These are phyloP conservation scores for Enteromius fasciolatus DNA, from an alignment of 2,797 vertebrate species.

Conservation along the genomic window DNA sequence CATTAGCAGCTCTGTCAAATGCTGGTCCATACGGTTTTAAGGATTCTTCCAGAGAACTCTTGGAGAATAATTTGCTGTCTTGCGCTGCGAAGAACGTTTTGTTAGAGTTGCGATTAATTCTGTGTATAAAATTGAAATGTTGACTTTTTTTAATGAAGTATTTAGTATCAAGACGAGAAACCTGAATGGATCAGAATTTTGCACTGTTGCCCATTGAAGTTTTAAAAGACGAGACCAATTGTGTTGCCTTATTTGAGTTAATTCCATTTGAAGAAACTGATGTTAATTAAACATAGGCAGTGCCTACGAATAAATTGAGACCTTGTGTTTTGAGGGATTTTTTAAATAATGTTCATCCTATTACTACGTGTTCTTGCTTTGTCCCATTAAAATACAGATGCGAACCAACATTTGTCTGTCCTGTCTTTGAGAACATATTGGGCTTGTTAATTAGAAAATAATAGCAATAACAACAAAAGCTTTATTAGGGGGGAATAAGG, in stretches of 20 bases:
- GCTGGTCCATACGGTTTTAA: slow-evolving; percentile 62
- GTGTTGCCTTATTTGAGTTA: slow-evolving; percentile 75
- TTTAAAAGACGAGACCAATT: slow-evolving; percentile 66
- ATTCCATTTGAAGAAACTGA: slow-evolving; percentile 73
- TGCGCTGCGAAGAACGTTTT: slow-evolving; percentile 63
- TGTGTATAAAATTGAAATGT: slow-evolving; percentile 64
- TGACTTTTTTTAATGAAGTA: slow-evolving; percentile 63
- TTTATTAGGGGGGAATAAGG: not conserved
- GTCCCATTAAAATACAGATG: slow-evolving; percentile 79
- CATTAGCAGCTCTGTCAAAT: slow-evolving; percentile 66
- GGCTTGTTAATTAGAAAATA: not conserved
- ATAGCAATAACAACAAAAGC: not conserved
- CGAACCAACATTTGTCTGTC: slow-evolving; percentile 60
- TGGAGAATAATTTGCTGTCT: slow-evolving; percentile 57
- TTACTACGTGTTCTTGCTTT: slow-evolving; percentile 76
- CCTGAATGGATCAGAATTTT: slow-evolving; percentile 65
- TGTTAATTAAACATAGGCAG: slow-evolving; percentile 68
- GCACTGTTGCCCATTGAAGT: slow-evolving; percentile 70
- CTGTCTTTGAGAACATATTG: not conserved
- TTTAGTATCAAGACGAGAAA: slow-evolving; percentile 46
- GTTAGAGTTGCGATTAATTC: slow-evolving; percentile 70
- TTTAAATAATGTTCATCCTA: slow-evolving; percentile 70
- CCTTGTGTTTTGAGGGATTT: slow-evolving; percentile 61
- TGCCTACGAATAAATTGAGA: slow-evolving; percentile 76
- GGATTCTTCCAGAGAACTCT: slow-evolving; percentile 64